Conservation (phyloP, 1,140 invertebrate species). For the Bombus confusus region DNA sequence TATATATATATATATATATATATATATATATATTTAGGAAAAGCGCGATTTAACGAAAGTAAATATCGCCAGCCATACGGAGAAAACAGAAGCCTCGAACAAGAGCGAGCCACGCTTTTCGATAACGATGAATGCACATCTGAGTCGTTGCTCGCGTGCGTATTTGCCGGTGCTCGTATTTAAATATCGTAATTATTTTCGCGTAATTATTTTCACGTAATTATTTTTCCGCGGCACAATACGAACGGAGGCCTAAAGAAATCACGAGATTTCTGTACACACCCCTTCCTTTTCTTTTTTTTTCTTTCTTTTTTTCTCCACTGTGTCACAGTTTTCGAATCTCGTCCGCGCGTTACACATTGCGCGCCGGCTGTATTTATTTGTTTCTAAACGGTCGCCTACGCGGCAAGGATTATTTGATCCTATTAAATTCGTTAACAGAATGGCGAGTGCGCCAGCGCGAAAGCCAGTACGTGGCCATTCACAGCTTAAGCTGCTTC, state of each 20-base stretch:
- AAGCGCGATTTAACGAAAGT: background rate
- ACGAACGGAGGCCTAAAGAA: background rate
- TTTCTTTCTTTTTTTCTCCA: fast-evolving
- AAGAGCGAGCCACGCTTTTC: background rate
- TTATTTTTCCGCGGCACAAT: constrained; percentile 16
- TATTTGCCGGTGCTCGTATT: background rate
- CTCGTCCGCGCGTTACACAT: background rate
- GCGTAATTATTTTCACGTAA: constrained; percentile 28
- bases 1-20: too few relatives aligned
- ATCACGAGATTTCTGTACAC: background rate
- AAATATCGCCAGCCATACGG: background rate
- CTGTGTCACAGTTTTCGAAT: background rate
- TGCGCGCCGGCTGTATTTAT: background rate
- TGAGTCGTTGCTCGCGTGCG: background rate
- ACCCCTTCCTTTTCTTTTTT: background rate
- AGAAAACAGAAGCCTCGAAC: background rate
- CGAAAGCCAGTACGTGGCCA: background rate
- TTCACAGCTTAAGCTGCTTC: background rate
- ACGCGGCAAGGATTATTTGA: constrained; percentile 7
- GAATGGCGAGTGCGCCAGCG: background rate
- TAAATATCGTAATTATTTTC: constrained; percentile 29
- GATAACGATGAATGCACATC: constrained; percentile 9
- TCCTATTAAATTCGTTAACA: constrained; percentile 32
- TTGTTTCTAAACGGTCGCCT: constrained; percentile 3
- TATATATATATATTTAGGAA: too few relatives aligned